phyloP scores from a whole-genome alignment of 2,888 invertebrate species.

The Autographa gamma region DNA sequence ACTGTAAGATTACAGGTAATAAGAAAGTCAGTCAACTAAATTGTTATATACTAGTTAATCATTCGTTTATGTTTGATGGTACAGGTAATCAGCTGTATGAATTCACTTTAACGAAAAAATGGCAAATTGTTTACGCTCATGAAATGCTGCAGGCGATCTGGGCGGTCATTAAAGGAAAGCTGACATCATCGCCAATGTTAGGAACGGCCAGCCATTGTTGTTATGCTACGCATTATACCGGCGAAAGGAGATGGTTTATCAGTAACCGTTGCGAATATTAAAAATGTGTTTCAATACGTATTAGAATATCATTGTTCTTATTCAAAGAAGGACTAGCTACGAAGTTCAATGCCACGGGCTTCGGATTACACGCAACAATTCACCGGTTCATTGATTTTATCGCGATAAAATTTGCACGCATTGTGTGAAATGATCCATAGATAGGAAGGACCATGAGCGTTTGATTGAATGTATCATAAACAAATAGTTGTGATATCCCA shows the following conservation, averaged over 20 bases:
- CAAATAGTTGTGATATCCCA: conserved; percentile 39
- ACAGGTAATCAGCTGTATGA: conserved; percentile 62
- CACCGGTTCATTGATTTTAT: conserved; percentile 76
- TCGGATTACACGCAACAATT: conserved; percentile 75
- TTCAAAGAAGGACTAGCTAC: conserved; percentile 60
- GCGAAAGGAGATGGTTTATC: conserved; percentile 83
- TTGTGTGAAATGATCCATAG: conserved; percentile 78
- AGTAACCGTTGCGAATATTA: conserved; percentile 77
- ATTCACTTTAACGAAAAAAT: conserved; percentile 66
- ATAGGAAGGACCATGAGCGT: conserved; percentile 61
- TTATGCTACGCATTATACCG: conserved; percentile 72
- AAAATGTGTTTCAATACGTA: conserved; percentile 69
- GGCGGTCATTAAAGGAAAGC: conserved; percentile 79
- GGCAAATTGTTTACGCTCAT: conserved; percentile 71
- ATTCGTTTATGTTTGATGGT: conserved; percentile 53
- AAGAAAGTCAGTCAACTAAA: conserved; percentile 57
- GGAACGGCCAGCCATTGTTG: conserved; percentile 75
- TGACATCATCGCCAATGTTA: conserved; percentile 87
- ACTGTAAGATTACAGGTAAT: conserved; percentile 59
- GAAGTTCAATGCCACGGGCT: conserved; percentile 83
- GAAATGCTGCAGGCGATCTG: conserved; percentile 76
- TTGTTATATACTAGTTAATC: conserved; percentile 52
- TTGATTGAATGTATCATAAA: conserved; percentile 55
- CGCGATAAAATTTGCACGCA: conserved; percentile 77
- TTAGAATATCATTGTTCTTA: conserved; percentile 66